Evolutionary conservation across 2,797 vertebrate genomes (phyloP).

Genomic region (Myoxocephalus aenaeus): DNA sequence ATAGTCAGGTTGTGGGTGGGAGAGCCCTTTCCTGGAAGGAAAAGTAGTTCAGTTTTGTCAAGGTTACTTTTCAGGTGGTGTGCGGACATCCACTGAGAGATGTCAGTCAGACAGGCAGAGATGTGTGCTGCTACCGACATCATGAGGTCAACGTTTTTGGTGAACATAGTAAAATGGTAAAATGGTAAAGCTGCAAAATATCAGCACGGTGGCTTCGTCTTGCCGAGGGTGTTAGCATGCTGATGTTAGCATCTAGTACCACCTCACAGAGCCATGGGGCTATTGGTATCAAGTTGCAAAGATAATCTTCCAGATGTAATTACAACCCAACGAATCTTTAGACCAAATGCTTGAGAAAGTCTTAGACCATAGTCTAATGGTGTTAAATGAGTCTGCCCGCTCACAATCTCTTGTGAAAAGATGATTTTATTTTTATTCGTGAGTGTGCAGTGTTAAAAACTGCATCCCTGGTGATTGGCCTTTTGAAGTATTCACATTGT

Average conservation of each 20-base stretch:
- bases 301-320: neutral
- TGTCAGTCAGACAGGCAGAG: too few relatives aligned
- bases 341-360: neutral
- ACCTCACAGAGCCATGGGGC: neutral
- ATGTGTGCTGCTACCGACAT: neutral
- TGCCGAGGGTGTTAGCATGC: too few relatives aligned
- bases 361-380: neutral
- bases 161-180: neutral
- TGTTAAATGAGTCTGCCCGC: neutral
- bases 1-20: too few relatives aligned
- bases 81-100: too few relatives aligned
- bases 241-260: neutral
- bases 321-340: neutral
- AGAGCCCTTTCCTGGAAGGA: too few relatives aligned
- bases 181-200: too few relatives aligned
- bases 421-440: slow-evolving; percentile 31
- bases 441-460: neutral
- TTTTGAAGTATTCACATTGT: neutral
- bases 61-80: too few relatives aligned
- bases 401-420: slow-evolving; percentile 12
- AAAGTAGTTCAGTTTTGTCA: too few relatives aligned
- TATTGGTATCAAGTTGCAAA: neutral
- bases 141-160: neutral
- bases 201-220: too few relatives aligned
- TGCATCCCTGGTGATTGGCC: neutral